Conservation (phyloP, 2,888 invertebrate genomes). For the Drosophila helvetica region DNA sequence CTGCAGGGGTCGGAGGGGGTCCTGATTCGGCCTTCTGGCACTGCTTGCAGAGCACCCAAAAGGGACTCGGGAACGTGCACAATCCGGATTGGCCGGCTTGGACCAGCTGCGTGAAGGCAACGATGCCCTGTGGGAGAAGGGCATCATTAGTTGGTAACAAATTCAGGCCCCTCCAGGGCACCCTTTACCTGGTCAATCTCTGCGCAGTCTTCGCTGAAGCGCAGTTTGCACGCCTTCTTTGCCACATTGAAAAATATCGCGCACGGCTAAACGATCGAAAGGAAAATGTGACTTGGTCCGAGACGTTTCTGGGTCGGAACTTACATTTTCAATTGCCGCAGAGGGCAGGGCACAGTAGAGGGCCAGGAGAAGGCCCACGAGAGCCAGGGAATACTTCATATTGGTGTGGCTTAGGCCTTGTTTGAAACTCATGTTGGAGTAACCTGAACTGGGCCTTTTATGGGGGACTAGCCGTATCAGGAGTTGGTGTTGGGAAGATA, state of each 20-base stretch:
- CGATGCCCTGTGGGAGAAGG: background rate
- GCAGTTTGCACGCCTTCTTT: background rate
- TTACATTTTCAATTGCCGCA: background rate
- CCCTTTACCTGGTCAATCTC: background rate
- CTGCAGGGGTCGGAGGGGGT: too few relatives aligned
- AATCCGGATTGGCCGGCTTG: background rate
- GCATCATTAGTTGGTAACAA: background rate
- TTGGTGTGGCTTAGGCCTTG: background rate
- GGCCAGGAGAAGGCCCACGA: background rate
- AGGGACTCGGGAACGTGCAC: background rate
- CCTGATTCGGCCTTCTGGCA: too few relatives aligned
- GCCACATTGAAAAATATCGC: background rate
- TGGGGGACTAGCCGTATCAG: background rate
- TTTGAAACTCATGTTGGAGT: background rate
- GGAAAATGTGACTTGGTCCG: background rate
- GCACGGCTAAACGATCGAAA: background rate
- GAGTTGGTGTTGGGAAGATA: background rate
- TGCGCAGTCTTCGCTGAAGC: background rate
- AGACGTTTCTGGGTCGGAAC: background rate
- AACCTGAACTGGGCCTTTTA: background rate
- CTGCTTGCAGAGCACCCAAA: background rate
- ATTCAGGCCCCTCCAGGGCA: background rate
- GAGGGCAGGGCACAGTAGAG: background rate
- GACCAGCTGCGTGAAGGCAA: background rate
- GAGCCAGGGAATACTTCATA: constrained; percentile 1